Evolutionary conservation across 2,888 invertebrate species (phyloP).

Genomic region (Pyralis farinalis): DNA sequence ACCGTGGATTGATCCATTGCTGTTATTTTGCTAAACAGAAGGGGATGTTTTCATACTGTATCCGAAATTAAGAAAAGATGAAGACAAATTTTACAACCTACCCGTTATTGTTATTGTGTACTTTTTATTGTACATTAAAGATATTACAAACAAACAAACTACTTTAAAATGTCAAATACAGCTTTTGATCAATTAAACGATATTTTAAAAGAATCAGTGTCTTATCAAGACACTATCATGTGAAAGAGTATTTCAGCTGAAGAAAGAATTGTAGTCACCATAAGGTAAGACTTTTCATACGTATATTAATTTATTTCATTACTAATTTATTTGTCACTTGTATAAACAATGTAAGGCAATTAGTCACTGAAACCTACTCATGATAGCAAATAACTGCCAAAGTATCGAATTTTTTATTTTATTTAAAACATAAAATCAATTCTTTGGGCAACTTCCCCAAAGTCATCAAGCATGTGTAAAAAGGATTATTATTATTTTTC

Average conservation of each 20-base stretch:
- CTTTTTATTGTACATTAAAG: no score
- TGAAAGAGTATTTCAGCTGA: constrained; percentile 6
- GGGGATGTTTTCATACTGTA: constrained; percentile 7
- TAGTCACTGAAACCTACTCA: no score
- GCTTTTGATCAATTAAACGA: constrained; percentile 9
- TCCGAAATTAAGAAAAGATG: constrained; percentile 6
- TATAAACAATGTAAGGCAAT: no score
- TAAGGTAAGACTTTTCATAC: constrained; percentile 6
- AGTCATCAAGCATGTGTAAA: no score
- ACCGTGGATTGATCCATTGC: constrained; percentile 4
- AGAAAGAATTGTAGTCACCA: constrained; percentile 9
- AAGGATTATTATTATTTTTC: no score
- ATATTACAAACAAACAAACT: no score
- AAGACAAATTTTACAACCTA: constrained; percentile 4
- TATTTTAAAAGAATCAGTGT: constrained; percentile 1
- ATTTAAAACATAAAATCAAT: no score
- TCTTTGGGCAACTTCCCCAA: no score
- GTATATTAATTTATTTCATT: constrained; percentile 6
- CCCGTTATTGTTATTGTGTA: no score
- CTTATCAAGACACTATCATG: constrained; percentile 8
- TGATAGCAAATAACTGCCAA: no score
- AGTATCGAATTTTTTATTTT: no score
- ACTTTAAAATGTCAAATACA: neutral
- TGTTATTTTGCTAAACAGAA: constrained; percentile 2
- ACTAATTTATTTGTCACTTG: no score